Evolutionary conservation across 1,140 invertebrate genomes (phyloP).

Genomic region (Heliconius himera): DNA sequence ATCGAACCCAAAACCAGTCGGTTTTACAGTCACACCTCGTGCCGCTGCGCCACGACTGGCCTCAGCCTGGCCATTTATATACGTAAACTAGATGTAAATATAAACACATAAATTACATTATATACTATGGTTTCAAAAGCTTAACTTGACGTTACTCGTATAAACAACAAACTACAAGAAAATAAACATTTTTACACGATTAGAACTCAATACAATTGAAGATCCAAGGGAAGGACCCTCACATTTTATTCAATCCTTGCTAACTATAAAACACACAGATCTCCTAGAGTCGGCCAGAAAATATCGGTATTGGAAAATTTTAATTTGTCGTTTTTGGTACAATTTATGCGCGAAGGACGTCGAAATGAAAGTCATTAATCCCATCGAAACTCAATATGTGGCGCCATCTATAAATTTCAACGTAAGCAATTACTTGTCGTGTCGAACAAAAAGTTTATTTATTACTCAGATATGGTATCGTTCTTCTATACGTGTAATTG

Average conservation of each 20-base stretch:
- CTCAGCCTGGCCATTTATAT: too few relatives aligned
- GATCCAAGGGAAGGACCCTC: not conserved
- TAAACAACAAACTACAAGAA: too few relatives aligned
- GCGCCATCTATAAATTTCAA: constrained; percentile 56
- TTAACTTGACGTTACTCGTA: too few relatives aligned
- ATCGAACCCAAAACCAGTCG: too few relatives aligned
- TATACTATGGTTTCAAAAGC: too few relatives aligned
- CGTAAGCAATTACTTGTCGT: constrained; percentile 50
- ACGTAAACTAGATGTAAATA: too few relatives aligned
- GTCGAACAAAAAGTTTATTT: constrained; percentile 53
- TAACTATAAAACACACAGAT: not conserved
- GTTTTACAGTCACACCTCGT: too few relatives aligned
- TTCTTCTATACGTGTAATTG: constrained; percentile 7
- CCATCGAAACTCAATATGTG: constrained; percentile 55
- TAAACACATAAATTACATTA: too few relatives aligned
- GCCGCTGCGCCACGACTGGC: too few relatives aligned
- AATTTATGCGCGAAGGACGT: constrained; percentile 41
- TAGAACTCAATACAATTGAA: not conserved
- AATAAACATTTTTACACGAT: not conserved
- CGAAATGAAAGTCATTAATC: constrained; percentile 59
- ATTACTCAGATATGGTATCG: constrained; percentile 42
- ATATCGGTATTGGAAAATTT: constrained; percentile 36
- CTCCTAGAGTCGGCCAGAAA: not conserved
- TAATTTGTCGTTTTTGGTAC: constrained; percentile 41
- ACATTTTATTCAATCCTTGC: not conserved